Percentiles rank a stretch among this genome's conserved stretches.
phyloP scores from a whole-genome alignment of 2,797 vertebrate genomes.

The Chromis chromis region DNA sequence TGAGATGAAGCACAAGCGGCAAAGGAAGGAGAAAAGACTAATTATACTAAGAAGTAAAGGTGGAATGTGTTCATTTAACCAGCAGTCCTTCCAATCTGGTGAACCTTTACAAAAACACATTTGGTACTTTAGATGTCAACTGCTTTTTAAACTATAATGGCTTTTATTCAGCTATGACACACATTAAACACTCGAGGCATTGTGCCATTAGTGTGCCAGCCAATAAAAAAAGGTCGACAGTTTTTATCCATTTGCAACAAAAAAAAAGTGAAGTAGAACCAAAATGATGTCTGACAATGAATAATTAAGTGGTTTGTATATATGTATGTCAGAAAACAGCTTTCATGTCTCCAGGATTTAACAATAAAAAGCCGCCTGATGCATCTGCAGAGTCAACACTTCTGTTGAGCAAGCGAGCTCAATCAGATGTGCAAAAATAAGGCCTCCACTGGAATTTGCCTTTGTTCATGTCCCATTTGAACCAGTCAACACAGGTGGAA shows the following conservation, averaged over 20 bases:
- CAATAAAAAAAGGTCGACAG: slow-evolving; percentile 26
- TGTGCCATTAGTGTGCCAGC: slow-evolving; percentile 21
- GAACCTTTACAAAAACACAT: slow-evolving; percentile 27
- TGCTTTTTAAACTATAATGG: slow-evolving; percentile 23
- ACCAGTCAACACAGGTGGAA: slow-evolving; percentile 1
- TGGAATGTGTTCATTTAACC: slow-evolving; percentile 23
- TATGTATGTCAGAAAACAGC: slow-evolving; percentile 33
- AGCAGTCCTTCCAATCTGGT: slow-evolving; percentile 24
- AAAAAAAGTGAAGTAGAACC: slow-evolving; percentile 9
- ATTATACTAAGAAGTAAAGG: slow-evolving; percentile 26
- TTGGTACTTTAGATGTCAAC: slow-evolving; percentile 12
- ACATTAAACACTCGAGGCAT: slow-evolving; percentile 20
- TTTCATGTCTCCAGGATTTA: slow-evolving; percentile 37
- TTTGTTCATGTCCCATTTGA: slow-evolving; percentile 7
- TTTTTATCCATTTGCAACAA: slow-evolving; percentile 11
- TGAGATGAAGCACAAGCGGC: slow-evolving; percentile 24
- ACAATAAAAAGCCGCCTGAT: slow-evolving; percentile 3
- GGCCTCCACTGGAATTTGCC: slow-evolving; percentile 22
- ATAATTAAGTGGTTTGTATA: slow-evolving; percentile 33
- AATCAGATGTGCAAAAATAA: slow-evolving; percentile 23
- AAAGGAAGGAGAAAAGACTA: slow-evolving; percentile 18
- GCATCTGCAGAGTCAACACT: slow-evolving; percentile 34
- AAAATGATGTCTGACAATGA: slow-evolving; percentile 10
- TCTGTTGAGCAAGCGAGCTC: background rate
- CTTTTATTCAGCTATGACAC: slow-evolving; percentile 36